Evolutionary conservation across 2,888 invertebrate species (phyloP).

Genomic region (Pyrrhosoma nymphula): DNA sequence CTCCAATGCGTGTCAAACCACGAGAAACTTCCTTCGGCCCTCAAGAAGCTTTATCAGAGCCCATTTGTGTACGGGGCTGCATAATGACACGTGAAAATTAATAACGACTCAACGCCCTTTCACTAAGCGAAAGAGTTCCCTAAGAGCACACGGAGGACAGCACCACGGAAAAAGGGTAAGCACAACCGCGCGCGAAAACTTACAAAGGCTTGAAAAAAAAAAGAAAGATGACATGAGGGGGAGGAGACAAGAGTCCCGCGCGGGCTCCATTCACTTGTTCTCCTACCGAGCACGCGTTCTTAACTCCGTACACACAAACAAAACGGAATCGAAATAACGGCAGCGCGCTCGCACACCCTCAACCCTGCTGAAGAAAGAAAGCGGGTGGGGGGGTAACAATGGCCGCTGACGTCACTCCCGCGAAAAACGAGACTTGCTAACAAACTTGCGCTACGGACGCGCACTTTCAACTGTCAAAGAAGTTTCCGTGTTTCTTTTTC

Average conservation of each 20-base stretch:
- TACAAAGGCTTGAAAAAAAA: neutral
- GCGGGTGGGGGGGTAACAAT: neutral
- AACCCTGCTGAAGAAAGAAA: slow-evolving; percentile 2
- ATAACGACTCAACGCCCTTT: slow-evolving; percentile 22
- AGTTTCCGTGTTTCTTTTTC: slow-evolving; percentile 54
- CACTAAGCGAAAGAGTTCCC: neutral
- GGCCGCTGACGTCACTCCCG: slow-evolving; percentile 50
- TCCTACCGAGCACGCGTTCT: slow-evolving; percentile 35
- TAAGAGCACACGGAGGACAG: neutral
- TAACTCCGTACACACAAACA: slow-evolving; percentile 11
- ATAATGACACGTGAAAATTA: slow-evolving; percentile 19
- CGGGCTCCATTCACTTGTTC: slow-evolving; percentile 35
- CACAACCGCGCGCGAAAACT: neutral
- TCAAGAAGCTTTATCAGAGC: neutral
- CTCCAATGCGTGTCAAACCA: neutral
- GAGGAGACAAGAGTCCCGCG: neutral
- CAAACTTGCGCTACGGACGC: slow-evolving; percentile 53
- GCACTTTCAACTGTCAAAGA: slow-evolving; percentile 62
- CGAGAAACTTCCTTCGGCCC: slow-evolving; percentile 7
- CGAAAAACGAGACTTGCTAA: slow-evolving; percentile 55
- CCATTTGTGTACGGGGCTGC: neutral
- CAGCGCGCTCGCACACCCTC: neutral
- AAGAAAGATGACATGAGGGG: neutral
- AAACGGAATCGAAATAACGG: slow-evolving; percentile 1
- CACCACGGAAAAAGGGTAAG: neutral